Evolutionary conservation across 1,140 invertebrate genomes (phyloP), one percentile per base, ranked within the genome.

Genomic region (Drosophila repleta): DNA sequence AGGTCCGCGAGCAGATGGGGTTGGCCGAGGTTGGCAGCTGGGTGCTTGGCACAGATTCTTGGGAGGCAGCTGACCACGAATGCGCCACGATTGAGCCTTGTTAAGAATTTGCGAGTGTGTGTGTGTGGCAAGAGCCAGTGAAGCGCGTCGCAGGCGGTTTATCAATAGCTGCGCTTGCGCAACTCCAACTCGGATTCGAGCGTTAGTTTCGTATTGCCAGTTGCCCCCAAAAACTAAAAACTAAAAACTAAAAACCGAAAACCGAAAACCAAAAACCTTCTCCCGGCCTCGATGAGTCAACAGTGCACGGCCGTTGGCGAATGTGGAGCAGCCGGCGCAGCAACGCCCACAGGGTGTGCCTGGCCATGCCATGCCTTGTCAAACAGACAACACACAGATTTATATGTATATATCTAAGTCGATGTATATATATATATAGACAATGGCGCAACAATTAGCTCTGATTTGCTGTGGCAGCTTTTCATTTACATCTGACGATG

Each of bases 301-400:
- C 32, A 15, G 46, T 49, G 46, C 46, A 52, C 49, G 35, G 18
- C 57, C 45, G 21, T 18, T 21, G 46, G 17, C 18, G 13, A 72
- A 81, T 64, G 58, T 82, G 20, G 79, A 78, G 74, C 74, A 73
- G 32, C 63, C 74, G 68, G 32, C 63, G 35, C 37, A 55, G 75
- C 20, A 73, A 83, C 80, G 80, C 80, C 80, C 80, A 83, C 80
- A 76, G 76, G 80, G 80, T 83, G 80, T 79, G 80, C 29, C 29
- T 8, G 0, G 29, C 29, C 29, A 29, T 15, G 77, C 60, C 76
- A 79, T 79, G 77, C 77, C 77, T 79, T 60, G 51, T 48, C 45
- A 35, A 10, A 43, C 7, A 29, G 11, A 20, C 21, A 43, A 56
- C 13, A 37, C 20, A 46, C 10, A 21, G 5, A 6, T 8, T 51